Evolutionary conservation across 2,888 invertebrate species (phyloP).

Genomic region (Poecilobothrus nobilitatus): DNA sequence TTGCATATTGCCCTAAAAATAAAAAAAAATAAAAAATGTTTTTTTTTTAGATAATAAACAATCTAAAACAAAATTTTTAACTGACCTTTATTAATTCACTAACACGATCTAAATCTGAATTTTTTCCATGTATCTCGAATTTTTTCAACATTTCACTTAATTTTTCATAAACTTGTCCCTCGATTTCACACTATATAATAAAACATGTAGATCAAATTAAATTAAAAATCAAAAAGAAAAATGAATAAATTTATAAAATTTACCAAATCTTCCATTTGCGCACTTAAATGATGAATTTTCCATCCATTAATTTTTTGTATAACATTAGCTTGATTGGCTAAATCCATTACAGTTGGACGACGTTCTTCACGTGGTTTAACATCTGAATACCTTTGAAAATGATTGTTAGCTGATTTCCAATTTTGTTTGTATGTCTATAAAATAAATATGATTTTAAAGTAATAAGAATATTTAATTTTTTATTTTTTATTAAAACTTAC

Average conservation of each 20-base stretch:
- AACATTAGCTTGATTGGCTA: conserved; percentile 81
- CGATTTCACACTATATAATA: conserved; percentile 46
- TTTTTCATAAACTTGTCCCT: conserved; percentile 44
- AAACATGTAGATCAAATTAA: background rate
- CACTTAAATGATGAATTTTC: conserved; percentile 86
- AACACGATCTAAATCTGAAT: conserved; percentile 46
- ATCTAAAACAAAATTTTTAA: conserved; percentile 12
- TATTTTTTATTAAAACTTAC: conserved; percentile 27
- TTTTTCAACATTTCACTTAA: conserved; percentile 38
- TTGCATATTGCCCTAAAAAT: conserved; percentile 80
- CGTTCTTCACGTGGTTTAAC: conserved; percentile 83
- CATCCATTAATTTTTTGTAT: conserved; percentile 85
- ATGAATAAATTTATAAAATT: background rate
- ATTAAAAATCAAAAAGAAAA: too few species aligned
- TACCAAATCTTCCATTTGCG: conserved; percentile 90
- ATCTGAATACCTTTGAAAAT: conserved; percentile 67
- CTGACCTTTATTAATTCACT: conserved; percentile 57
- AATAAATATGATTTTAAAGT: background rate
- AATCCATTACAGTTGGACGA: conserved; percentile 74
- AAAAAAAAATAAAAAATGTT: conserved; percentile 30
- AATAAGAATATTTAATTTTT: background rate
- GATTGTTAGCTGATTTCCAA: conserved; percentile 67
- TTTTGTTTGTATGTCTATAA: conserved; percentile 57
- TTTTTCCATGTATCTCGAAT: conserved; percentile 46
- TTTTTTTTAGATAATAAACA: conserved; percentile 2